A percentile compares a stretch with the other conserved stretches of the same genome.
These are phyloP conservation scores for Micronycteris hirsuta DNA, from an alignment of 2,113 vertebrate species.

Conservation along the genomic window DNA sequence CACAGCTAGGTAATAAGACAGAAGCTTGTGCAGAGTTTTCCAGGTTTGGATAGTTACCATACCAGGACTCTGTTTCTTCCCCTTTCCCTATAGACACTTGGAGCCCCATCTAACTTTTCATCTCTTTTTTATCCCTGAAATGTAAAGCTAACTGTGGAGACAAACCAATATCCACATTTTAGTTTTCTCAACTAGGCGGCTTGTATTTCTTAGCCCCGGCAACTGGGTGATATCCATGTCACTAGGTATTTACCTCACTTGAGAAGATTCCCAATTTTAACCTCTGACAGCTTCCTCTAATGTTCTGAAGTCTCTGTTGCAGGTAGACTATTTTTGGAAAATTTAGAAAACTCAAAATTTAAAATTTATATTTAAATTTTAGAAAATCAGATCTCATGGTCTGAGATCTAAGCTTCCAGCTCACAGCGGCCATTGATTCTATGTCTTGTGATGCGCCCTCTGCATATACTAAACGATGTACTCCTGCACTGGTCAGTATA, in stretches of 20 bases:
- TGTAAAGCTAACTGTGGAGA: not conserved
- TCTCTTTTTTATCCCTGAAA: not conserved
- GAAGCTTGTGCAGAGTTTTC: not conserved
- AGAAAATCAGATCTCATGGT: no score
- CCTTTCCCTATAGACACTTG: not conserved
- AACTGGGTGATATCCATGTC: not conserved
- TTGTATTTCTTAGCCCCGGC: not conserved
- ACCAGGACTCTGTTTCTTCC: not conserved
- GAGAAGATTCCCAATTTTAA: not conserved
- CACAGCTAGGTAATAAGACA: not conserved
- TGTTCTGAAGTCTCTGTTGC: not conserved
- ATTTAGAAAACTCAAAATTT: not conserved
- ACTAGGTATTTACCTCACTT: not conserved
- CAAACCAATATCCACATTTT: not conserved
- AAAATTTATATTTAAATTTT: no score
- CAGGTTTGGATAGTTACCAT: not conserved
- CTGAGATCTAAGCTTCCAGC: not conserved
- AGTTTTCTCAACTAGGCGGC: not conserved
- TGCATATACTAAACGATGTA: not conserved
- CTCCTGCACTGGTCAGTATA: not conserved
- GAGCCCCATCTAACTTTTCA: not conserved
- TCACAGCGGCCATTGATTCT: not conserved
- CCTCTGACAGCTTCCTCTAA: not conserved
- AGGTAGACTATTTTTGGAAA: not conserved
- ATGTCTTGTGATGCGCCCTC: not conserved